Base-by-base conservation (phyloP, 2,113 vertebrate genomes). In the Entelurus aequoreus region DNA sequence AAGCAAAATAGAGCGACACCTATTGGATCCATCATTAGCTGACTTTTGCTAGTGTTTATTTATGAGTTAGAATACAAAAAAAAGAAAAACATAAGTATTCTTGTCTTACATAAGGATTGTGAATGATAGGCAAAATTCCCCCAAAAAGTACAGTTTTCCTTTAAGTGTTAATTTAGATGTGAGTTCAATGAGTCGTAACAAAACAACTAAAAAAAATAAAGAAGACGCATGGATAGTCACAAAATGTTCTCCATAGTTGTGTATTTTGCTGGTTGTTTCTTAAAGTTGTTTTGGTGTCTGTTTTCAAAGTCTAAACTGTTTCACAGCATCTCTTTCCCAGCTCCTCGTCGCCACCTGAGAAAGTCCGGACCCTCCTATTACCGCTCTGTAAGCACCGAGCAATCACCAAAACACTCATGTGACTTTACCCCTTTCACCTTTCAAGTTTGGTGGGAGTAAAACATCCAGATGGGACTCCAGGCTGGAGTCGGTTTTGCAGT, bases 391-490 rank as follows among this genome's bases (percentile, higher is more conserved):
- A 63, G 61, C 21, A 40, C 40, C 49, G 63, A 81, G 79, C 73
- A 75, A 60, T 38, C 47, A 70, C 35, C 37, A 63, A 62, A 84
- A 77, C 68, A 71, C 38, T 68, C 52, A 55, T 73, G 74, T 62
- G 60, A 71, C 65, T 66, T 8, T 62, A 19, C 58, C 50, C 38
- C 66, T 82, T 77, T 85, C 78, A 84, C 81, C 4, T 46, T 46
- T 46, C 42, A 85, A 75, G 60, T 69, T 57, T 46, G 61, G 81
- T 80, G 81, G 75, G 76, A 84, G 79, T 42, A 40, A 37, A 5
- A 37, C 50, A 62, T 21, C 12, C 19, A 73, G 70, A 76, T 63
- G 63, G 74, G 62, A 66, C 61, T 36, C 68, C 40, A 60, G 62
- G n/a, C 54, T 61, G 55, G 37, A 72, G 64, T 60, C 55, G 66